Base-by-base conservation (phyloP, 2,113 vertebrate species). In the Hyaena hyaena region DNA sequence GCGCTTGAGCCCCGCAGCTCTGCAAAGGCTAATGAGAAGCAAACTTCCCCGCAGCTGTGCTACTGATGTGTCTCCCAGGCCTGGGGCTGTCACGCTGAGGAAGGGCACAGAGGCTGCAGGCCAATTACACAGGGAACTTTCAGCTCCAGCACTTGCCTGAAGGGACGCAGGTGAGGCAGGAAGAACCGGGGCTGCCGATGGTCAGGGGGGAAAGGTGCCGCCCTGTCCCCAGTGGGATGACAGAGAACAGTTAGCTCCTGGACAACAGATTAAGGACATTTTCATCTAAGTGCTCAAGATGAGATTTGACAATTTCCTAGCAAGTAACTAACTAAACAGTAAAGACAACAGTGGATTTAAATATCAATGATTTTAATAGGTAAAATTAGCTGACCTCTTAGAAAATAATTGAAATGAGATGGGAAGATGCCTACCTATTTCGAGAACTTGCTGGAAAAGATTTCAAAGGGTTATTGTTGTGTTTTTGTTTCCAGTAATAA, bases 401-500 rank as follows among this genome's bases (percentile, higher is more conserved):
- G 63, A 61, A 93, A 86, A 88, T 28, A 93, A 95, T 63, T 66
- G 86, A 95, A 39, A 93, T 43, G 73, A 79, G 23, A 55, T 65
- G 58, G 50, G 76, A 87, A 96, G 84, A 93, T 63, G 86, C 50
- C 65, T 84, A 88, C 93, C 83, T 93, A 92, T 97, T 97, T 80
- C 92, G 96, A 97, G 79, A 97, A 95, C 90, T 76, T 84, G 31
- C 94, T 43, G 68, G 65, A 89, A 82, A 84, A 65, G 53, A 92
- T 90, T 97, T 97, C 87, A 97, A 96, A 96, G 92, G 77, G n/a
- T 88, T 96, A 92, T 98, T 95, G 92, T 98, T 94, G 93, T 98
- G 92, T 90, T 98, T 98, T 96, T 98, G 95, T 97, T 96, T 95
- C 65, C 61, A 58, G 55, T 96, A 97, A 97, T 98, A 96, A 97